Evolutionary conservation across 2,797 vertebrate species (phyloP).

Genomic region (Adrianichthys oophorus): DNA sequence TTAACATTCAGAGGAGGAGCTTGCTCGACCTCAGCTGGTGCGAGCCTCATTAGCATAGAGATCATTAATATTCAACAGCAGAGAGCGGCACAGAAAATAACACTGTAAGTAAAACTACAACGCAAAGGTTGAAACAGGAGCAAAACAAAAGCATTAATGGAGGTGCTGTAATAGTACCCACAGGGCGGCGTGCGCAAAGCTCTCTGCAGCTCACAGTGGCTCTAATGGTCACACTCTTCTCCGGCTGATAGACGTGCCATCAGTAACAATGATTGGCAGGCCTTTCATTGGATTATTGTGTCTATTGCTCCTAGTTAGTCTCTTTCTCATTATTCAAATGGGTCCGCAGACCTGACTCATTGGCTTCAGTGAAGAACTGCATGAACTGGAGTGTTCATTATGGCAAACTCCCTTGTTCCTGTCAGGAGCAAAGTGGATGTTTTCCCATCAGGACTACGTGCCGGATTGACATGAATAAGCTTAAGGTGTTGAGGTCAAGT

Average conservation of each 20-base stretch:
- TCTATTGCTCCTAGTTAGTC: constrained; percentile 59
- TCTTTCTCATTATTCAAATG: constrained; percentile 69
- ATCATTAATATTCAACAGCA: constrained; percentile 76
- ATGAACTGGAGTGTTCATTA: constrained; percentile 71
- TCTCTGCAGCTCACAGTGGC: constrained; percentile 40
- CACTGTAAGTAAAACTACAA: constrained; percentile 72
- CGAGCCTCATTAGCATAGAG: constrained; percentile 76
- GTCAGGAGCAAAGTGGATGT: constrained; percentile 71
- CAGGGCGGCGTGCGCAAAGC: constrained; percentile 56
- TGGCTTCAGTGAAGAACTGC: constrained; percentile 50
- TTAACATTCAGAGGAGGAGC: constrained; percentile 84
- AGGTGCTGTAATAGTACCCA: constrained; percentile 59
- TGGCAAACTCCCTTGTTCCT: constrained; percentile 66
- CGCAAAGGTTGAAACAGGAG: constrained; percentile 53
- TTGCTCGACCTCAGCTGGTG: constrained; percentile 70
- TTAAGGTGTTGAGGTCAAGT: constrained; percentile 73
- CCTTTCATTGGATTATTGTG: constrained; percentile 60
- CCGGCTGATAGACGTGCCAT: constrained; percentile 48
- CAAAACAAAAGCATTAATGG: constrained; percentile 70
- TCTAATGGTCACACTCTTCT: constrained; percentile 53
- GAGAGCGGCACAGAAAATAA: constrained; percentile 61
- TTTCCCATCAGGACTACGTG: constrained; percentile 65
- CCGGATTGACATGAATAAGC: constrained; percentile 73
- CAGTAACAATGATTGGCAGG: constrained; percentile 64
- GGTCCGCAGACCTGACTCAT: constrained; percentile 53